Conservation (phyloP, 2,797 vertebrate genomes). For the Nasua narica region DNA sequence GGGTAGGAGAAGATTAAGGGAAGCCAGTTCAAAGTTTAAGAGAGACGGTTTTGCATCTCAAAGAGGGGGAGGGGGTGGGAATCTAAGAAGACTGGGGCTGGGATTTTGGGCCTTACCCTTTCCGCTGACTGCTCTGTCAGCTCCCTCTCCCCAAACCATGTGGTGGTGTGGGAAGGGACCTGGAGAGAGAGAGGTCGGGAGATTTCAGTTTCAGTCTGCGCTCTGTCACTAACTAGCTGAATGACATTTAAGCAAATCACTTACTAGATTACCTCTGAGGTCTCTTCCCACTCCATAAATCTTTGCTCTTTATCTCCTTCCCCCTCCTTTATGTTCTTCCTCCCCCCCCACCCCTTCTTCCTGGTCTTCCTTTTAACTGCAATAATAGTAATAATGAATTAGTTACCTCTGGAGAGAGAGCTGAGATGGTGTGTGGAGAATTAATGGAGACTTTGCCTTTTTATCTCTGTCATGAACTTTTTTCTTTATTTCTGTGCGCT, state of each 20-base stretch:
- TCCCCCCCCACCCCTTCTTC: background rate
- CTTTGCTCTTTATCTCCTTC: slow-evolving; percentile 66
- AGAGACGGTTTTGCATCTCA: slow-evolving; percentile 67
- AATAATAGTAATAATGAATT: slow-evolving; percentile 67
- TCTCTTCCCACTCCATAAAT: slow-evolving; percentile 76
- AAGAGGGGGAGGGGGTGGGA: slow-evolving; percentile 48
- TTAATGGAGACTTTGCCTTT: slow-evolving; percentile 47
- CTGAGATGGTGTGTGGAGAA: slow-evolving; percentile 33
- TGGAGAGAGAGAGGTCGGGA: background rate
- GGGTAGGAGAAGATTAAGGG: slow-evolving; percentile 46
- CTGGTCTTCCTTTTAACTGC: slow-evolving; percentile 66
- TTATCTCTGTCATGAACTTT: slow-evolving; percentile 32
- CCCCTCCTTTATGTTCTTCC: slow-evolving; percentile 23
- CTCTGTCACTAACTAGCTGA: slow-evolving; percentile 69
- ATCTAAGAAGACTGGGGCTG: background rate
- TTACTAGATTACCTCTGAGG: slow-evolving; percentile 71
- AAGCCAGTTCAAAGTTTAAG: slow-evolving; percentile 45
- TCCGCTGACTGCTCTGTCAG: background rate
- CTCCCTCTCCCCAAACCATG: background rate
- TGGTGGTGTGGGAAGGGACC: background rate
- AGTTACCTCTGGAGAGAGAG: slow-evolving; percentile 65
- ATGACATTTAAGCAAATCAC: slow-evolving; percentile 69
- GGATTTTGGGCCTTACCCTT: slow-evolving; percentile 40
- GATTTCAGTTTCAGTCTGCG: slow-evolving; percentile 56
- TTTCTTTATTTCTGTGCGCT: background rate